Conservation (phyloP, 2,797 vertebrate species). For the Pachyuromys duprasi region DNA sequence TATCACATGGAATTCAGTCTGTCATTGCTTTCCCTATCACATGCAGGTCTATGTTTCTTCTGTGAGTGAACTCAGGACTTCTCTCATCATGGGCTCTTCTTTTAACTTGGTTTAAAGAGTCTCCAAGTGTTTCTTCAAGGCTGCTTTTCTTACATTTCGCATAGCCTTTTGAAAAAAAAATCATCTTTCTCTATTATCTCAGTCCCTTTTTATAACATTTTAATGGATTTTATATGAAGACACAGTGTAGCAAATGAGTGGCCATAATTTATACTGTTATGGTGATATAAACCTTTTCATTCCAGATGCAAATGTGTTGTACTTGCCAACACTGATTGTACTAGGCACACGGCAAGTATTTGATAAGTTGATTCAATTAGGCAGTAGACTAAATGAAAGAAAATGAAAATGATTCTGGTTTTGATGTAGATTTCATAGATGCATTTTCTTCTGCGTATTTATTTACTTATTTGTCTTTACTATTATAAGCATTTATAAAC, state of each 20-base stretch:
- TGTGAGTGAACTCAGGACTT: neutral
- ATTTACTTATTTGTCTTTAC: neutral
- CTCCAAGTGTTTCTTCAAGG: neutral
- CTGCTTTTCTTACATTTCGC: slow-evolving; percentile 8
- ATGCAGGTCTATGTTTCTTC: neutral
- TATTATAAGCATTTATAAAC: slow-evolving; percentile 38
- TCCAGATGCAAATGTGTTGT: slow-evolving; percentile 56
- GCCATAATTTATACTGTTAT: slow-evolving; percentile 5
- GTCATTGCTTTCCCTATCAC: neutral
- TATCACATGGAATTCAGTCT: neutral
- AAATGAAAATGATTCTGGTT: slow-evolving; percentile 39
- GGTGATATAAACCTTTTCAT: slow-evolving; percentile 51
- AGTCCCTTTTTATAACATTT: slow-evolving; percentile 36
- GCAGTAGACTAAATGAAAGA: slow-evolving; percentile 40
- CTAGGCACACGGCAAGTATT: neutral
- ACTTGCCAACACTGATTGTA: slow-evolving; percentile 53
- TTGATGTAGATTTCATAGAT: slow-evolving; percentile 31
- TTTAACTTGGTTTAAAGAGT: slow-evolving; percentile 35
- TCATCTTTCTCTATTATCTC: slow-evolving; percentile 40
- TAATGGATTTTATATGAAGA: neutral
- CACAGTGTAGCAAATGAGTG: neutral
- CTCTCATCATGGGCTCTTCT: neutral
- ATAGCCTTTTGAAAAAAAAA: neutral
- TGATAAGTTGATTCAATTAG: slow-evolving; percentile 53
- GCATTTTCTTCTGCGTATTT: slow-evolving; percentile 54